Percentiles rank a stretch among this genome's conserved stretches.
Conservation (phyloP, 2,888 invertebrate genomes). For the Lasioglossum pauxillum region DNA sequence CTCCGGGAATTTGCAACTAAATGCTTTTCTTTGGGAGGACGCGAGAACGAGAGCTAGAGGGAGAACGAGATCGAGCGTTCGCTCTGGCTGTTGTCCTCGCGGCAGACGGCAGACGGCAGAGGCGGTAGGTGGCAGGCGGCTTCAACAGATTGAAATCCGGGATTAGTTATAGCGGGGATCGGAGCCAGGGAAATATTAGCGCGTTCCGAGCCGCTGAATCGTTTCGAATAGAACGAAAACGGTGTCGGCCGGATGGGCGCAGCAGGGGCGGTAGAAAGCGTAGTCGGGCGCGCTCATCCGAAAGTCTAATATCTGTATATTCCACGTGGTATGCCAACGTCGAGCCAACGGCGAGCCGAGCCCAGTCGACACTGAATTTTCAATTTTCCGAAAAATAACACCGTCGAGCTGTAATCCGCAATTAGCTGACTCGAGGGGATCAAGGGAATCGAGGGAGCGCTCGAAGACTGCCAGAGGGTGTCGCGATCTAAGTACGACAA, state of each 20-base stretch:
- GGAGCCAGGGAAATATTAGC: slow-evolving; percentile 49
- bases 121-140: slow-evolving; percentile 1
- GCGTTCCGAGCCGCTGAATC: slow-evolving; percentile 48
- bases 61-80: not conserved
- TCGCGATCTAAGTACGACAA: too few species aligned
- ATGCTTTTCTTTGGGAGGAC: slow-evolving; percentile 27
- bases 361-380: slow-evolving; percentile 17
- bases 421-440: slow-evolving; percentile 10
- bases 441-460: not conserved
- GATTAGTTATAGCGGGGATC: slow-evolving; percentile 38
- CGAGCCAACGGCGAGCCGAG: not conserved
- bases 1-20: slow-evolving; percentile 55
- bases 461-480: not conserved
- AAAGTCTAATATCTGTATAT: slow-evolving; percentile 47
- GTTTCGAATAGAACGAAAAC: slow-evolving; percentile 35
- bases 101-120: slow-evolving; percentile 8
- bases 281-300: slow-evolving; percentile 31
- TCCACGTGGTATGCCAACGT: not conserved
- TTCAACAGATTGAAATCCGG: slow-evolving; percentile 39
- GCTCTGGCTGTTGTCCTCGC: slow-evolving; percentile 15
- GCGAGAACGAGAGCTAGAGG: not conserved
- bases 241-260: not conserved
- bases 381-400: slow-evolving; percentile 29
- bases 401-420: not conserved
- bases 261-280: not conserved